Conservation (phyloP, 2,797 vertebrate genomes). For the Hyperoplus immaculatus region DNA sequence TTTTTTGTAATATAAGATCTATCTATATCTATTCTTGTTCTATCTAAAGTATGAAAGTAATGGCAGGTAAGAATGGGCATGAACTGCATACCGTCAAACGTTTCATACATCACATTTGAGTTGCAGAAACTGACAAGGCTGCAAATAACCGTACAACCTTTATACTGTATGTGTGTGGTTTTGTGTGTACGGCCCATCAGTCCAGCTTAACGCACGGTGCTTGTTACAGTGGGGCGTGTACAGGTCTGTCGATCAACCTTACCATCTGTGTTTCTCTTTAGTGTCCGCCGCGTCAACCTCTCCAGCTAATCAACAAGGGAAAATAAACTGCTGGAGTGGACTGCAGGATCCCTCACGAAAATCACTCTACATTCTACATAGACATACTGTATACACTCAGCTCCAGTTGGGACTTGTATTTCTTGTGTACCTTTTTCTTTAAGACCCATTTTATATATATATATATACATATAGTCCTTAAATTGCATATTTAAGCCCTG, state of each 20-base stretch:
- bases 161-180: not conserved
- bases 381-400: too few relatives aligned
- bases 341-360: slow-evolving; percentile 11
- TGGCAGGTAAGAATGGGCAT: too few relatives aligned
- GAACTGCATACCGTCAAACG: not conserved
- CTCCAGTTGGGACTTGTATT: too few relatives aligned
- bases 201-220: slow-evolving; percentile 85
- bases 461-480: not conserved
- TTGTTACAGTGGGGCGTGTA: slow-evolving; percentile 73
- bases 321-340: slow-evolving; percentile 82
- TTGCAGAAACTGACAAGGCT: not conserved
- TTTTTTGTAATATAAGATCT: too few relatives aligned
- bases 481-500: slow-evolving; percentile 44
- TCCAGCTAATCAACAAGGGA: slow-evolving; percentile 84
- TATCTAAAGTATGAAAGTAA: too few relatives aligned
- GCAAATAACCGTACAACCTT: not conserved
- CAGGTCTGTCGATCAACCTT: slow-evolving; percentile 60
- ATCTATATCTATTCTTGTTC: too few relatives aligned
- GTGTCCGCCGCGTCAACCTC: not conserved
- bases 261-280: slow-evolving; percentile 28
- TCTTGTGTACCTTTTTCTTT: too few relatives aligned
- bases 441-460: too few relatives aligned
- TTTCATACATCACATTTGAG: not conserved
- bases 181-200: slow-evolving; percentile 74
- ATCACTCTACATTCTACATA: too few relatives aligned